phyloP scores from a whole-genome alignment of 2,113 vertebrate genomes.

The Megaleporinus macrocephalus region DNA sequence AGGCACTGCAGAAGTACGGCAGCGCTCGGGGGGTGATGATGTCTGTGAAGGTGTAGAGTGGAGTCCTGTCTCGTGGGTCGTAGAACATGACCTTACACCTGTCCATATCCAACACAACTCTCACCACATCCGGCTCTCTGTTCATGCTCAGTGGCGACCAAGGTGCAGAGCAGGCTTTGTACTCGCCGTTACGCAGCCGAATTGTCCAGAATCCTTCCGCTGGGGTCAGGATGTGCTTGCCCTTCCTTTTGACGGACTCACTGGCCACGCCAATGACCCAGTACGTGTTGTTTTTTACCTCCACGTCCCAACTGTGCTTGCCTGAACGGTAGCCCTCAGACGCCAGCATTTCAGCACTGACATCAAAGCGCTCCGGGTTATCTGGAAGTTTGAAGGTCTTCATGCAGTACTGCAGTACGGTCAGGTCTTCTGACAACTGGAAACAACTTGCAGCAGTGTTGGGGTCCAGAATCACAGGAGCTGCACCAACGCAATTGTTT shows the following conservation, averaged over 20 bases:
- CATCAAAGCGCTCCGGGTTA: conserved; percentile 79
- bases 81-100: conserved; percentile 77
- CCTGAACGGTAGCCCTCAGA: conserved; percentile 72
- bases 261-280: conserved; percentile 81
- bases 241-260: conserved; percentile 75
- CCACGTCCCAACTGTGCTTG: conserved; percentile 76
- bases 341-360: conserved; percentile 78
- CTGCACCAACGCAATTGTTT: conserved; percentile 51
- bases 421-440: conserved; percentile 75
- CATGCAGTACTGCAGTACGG: conserved; percentile 69
- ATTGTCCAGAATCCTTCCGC: conserved; percentile 81
- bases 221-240: conserved; percentile 79
- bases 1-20: conserved; percentile 80
- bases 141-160: conserved; percentile 76
- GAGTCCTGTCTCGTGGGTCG: conserved; percentile 68
- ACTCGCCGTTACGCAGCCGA: conserved; percentile 77
- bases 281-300: conserved; percentile 78
- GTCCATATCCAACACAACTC: conserved; percentile 79
- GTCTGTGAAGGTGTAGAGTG: conserved; percentile 75
- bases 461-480: conserved; percentile 76
- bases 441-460: conserved; percentile 81
- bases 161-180: conserved; percentile 80
- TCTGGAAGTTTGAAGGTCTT: conserved; percentile 76
- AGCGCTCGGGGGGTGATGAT: conserved; percentile 65
- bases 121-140: conserved; percentile 65